A percentile compares a stretch with the other conserved stretches of the same genome.
Evolutionary conservation across 2,113 vertebrate species (phyloP).

Genomic region (Odobenus rosmarus): DNA sequence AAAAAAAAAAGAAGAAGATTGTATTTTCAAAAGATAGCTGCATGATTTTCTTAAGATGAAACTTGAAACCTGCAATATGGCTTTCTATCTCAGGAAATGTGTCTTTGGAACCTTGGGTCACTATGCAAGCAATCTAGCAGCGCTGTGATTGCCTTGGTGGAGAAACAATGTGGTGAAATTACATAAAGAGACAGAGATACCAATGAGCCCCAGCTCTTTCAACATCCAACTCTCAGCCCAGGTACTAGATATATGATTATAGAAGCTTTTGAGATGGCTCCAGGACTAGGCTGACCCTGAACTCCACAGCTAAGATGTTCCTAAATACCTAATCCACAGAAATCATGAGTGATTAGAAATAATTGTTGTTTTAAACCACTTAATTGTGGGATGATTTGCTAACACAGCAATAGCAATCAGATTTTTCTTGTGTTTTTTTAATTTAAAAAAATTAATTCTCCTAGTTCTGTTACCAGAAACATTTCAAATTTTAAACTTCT

Average conservation of each 20-base stretch:
- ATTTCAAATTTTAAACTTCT: neutral
- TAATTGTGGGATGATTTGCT: neutral
- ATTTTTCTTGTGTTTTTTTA: neutral
- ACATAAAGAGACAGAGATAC: neutral
- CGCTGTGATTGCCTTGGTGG: neutral
- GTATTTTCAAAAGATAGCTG: neutral
- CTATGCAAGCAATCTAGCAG: neutral
- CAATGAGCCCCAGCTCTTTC: neutral
- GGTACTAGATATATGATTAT: neutral
- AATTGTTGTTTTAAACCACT: neutral
- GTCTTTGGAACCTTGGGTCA: neutral
- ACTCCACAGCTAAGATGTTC: neutral
- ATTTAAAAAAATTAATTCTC: neutral
- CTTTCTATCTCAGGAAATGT: neutral
- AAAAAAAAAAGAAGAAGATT: too few relatives aligned
- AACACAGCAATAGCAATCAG: neutral
- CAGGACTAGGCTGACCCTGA: neutral
- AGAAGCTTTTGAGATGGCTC: neutral
- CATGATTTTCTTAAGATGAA: neutral
- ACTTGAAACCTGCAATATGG: neutral
- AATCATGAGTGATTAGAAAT: neutral
- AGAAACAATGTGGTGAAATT: rapidly evolving
- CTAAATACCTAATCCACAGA: neutral
- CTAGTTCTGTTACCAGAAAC: neutral
- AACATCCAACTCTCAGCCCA: neutral